A percentile compares a stretch with the other conserved stretches of the same genome.
phyloP scores from a whole-genome alignment of 1,140 invertebrate species.

The Bilobella aurantiaca region DNA sequence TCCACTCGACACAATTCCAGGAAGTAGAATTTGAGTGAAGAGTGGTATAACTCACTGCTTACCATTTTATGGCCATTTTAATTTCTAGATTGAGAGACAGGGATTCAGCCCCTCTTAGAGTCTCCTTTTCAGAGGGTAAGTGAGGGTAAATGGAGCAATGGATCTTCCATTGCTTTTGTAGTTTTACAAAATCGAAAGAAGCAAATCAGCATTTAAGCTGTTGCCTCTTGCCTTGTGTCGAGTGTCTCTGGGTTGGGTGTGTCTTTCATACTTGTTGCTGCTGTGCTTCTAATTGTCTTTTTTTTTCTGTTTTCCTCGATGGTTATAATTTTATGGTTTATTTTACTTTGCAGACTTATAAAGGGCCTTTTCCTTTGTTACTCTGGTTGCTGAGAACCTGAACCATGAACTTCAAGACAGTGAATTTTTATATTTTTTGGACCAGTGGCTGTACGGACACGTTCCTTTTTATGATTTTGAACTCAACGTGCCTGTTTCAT shows the following conservation, averaged over 20 bases:
- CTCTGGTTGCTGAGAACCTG: conserved; percentile 1
- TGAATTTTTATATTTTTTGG: not conserved
- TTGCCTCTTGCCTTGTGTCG: not conserved
- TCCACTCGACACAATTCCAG: not conserved
- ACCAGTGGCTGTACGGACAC: too few relatives aligned
- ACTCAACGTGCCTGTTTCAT: too few relatives aligned
- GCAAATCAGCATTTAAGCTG: not conserved
- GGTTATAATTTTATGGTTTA: conserved; percentile 15
- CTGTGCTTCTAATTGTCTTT: not conserved
- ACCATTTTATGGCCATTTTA: not conserved
- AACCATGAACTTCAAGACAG: not conserved
- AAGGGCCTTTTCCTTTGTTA: conserved; percentile 11
- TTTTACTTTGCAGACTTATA: conserved; percentile 1
- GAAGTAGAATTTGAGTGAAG: too few relatives aligned
- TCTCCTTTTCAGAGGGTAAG: not conserved
- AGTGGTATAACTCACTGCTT: not conserved
- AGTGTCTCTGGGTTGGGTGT: not conserved
- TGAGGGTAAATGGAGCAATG: too few relatives aligned
- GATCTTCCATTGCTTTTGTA: too few relatives aligned
- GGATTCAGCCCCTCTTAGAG: not conserved
- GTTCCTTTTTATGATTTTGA: too few relatives aligned
- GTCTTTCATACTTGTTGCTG: not conserved
- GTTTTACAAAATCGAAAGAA: not conserved
- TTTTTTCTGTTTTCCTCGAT: conserved; percentile 8
- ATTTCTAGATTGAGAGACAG: not conserved